Base-by-base conservation (phyloP, 2,797 vertebrate species). In the Pelobates cultripes region DNA sequence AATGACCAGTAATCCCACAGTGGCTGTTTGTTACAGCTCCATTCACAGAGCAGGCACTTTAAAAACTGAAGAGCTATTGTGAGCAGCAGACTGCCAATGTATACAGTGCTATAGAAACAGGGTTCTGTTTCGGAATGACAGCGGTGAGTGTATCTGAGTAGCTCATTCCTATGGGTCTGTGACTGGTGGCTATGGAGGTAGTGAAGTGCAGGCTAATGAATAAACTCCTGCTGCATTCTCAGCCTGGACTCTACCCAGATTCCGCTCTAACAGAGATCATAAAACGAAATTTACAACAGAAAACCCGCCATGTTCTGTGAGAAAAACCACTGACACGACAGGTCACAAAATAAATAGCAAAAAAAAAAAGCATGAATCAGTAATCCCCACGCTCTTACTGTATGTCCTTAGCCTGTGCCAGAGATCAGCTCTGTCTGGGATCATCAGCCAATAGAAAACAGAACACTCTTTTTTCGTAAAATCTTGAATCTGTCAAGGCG, bases 21-120 rank as follows among this genome's bases (percentile, higher is more conserved):
- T 28, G 28, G 28, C 28, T 28, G 28, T 28, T 28, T 28, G 28
- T 28, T 28, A 28, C 28, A 28, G 2, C 10, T 40, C 73, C 64
- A 63, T 63, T 75, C 61, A 69, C 75, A 68, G 41, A 44, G 28
- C 13, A 57, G 13, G 17, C 69, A n/a, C 70, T 64, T 28, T 41
- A 43, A 28, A 64, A 28, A 41, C 64, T 60, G 28, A 40, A 14
- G 15, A 28, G 75, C 64, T 41, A 45, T 66, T 28, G 68, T 45
- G 13, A 51, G 17, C 77, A 43, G 43, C 15, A 44, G 42, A 44
- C 12, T 63, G 43, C 43, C 44, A 44, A 79, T 3, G 43, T 45
- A 51, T 42, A 17, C 9, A 66, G 47, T 53, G 44, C 42, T 13
- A 45, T 60, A 42, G 45, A 70, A 44, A 70, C 53, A 40, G 66